These are phyloP conservation scores for western clawed frog (Xenopus tropicalis) DNA, from an alignment of 2,113 vertebrate species.

Conservation along the genomic window DNA sequence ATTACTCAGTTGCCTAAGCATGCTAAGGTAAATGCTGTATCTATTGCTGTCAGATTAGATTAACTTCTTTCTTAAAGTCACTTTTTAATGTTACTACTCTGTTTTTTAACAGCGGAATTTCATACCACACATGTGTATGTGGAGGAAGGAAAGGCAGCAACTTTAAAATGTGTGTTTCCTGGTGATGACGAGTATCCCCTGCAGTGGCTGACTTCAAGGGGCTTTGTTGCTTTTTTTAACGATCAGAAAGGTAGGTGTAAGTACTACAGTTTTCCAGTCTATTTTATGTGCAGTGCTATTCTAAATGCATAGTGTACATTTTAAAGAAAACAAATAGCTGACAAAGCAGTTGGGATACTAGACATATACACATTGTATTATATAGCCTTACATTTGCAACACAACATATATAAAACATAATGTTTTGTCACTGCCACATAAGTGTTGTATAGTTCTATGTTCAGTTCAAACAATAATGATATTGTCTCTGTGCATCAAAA, in stretches of 20 bases:
- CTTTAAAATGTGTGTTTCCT: slow-evolving; percentile 28
- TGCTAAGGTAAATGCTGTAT: background rate
- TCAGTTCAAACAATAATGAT: too few relatives aligned
- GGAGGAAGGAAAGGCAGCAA: slow-evolving; percentile 49
- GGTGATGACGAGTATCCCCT: rapidly evolving
- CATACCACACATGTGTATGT: background rate
- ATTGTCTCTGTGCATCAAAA: too few relatives aligned
- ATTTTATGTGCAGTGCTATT: rapidly evolving
- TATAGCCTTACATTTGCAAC: too few relatives aligned
- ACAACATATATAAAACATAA: too few relatives aligned
- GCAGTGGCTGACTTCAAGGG: slow-evolving; percentile 49
- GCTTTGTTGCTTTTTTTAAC: slow-evolving; percentile 51
- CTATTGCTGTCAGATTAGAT: background rate
- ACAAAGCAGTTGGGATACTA: too few relatives aligned
- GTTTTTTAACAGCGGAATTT: slow-evolving; percentile 47
- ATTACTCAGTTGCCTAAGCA: too few relatives aligned
- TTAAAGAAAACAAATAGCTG: too few relatives aligned
- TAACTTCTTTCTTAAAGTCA: background rate
- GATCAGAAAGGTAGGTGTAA: slow-evolving; percentile 37
- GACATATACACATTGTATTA: too few relatives aligned
- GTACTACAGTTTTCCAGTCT: rapidly evolving
- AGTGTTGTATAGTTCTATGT: too few relatives aligned
- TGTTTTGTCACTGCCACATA: too few relatives aligned
- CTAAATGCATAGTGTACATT: too few relatives aligned
- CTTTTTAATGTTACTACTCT: background rate